These are phyloP conservation scores for Drosophila obscura DNA, from an alignment of 1,140 invertebrate genomes.

Conservation along the genomic window DNA sequence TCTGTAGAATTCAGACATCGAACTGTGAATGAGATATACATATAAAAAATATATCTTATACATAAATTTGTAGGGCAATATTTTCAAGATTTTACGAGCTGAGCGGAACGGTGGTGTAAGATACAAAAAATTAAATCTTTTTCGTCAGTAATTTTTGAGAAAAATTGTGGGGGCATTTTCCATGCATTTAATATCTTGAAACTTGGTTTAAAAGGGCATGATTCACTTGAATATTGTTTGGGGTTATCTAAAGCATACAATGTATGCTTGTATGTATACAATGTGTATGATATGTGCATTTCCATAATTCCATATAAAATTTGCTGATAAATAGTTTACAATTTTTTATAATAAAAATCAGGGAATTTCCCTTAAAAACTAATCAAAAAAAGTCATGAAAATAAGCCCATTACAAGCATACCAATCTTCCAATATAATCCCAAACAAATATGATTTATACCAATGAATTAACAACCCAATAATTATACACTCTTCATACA, in stretches of 20 bases:
- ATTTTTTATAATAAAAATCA: no score
- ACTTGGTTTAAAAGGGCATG: not conserved
- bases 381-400: no score
- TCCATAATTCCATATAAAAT: no score
- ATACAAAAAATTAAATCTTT: constrained; percentile 46
- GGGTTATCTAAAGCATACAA: no score
- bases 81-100: constrained; percentile 64
- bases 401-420: no score
- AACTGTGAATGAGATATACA: constrained; percentile 45
- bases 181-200: not conserved
- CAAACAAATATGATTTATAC: no score
- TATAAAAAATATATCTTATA: constrained; percentile 19
- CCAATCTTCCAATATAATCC: not conserved
- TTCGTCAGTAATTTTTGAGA: not conserved
- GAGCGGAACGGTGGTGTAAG: constrained; percentile 62
- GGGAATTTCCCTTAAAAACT: no score
- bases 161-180: constrained; percentile 4
- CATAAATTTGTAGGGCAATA: constrained; percentile 47
- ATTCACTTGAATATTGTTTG: not conserved
- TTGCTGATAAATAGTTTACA: no score
- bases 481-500: no score
- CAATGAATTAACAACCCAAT: no score
- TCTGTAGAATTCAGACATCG: constrained; percentile 60
- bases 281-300: no score
- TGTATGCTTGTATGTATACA: no score